phyloP scores from a whole-genome alignment of 2,797 vertebrate species.

The Anguilla anguilla region DNA sequence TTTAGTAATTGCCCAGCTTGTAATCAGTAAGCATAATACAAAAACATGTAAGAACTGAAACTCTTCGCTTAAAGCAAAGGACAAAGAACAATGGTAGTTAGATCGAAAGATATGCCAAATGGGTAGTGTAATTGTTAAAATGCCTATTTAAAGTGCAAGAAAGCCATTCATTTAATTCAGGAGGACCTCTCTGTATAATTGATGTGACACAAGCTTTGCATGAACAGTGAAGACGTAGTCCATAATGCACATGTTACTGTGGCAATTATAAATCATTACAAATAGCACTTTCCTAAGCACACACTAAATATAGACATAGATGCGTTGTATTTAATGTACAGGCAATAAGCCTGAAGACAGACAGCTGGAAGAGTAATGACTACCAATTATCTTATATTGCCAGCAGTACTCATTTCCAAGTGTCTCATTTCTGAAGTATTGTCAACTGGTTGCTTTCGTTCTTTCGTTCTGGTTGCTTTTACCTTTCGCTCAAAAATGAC shows the following conservation, averaged over 20 bases:
- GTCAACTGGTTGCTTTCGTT: constrained; percentile 46
- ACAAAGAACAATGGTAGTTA: neutral
- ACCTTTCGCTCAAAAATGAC: constrained; percentile 52
- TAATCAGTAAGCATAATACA: neutral
- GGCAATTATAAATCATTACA: constrained; percentile 55
- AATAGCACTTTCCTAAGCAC: constrained; percentile 53
- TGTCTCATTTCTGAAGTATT: constrained; percentile 51
- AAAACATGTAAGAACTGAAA: neutral
- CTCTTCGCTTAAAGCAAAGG: neutral
- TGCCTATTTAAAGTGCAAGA: constrained; percentile 22
- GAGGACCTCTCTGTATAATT: constrained; percentile 50
- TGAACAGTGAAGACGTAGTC: constrained; percentile 45
- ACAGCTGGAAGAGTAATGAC: constrained; percentile 57
- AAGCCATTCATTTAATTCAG: constrained; percentile 31
- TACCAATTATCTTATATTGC: constrained; percentile 60
- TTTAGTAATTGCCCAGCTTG: neutral
- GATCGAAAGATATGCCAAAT: neutral
- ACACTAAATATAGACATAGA: constrained; percentile 50
- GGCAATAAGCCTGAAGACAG: constrained; percentile 49
- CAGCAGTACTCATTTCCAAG: constrained; percentile 58
- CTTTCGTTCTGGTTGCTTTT: neutral
- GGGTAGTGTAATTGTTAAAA: neutral
- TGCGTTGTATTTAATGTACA: constrained; percentile 57
- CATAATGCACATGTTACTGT: constrained; percentile 48
- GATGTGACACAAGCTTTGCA: constrained; percentile 54